Conservation (phyloP, 2,797 vertebrate genomes). For the Echeneis naucrates region DNA sequence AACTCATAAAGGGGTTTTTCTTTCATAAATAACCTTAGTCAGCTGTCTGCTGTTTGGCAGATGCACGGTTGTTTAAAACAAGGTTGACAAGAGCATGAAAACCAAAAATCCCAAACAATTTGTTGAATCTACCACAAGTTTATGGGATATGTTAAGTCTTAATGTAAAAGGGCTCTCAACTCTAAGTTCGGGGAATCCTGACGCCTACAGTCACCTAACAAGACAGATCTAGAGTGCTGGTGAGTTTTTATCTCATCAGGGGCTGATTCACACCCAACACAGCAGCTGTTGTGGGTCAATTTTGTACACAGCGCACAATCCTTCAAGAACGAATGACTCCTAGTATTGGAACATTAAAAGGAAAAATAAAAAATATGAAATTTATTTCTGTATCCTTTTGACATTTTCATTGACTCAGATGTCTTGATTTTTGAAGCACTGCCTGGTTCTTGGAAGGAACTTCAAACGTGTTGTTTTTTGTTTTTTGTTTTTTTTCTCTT, state of each 20-base stretch:
- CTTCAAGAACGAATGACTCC: not conserved
- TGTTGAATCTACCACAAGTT: no score
- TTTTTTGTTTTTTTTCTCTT: conserved; percentile 16
- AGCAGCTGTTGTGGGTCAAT: not conserved
- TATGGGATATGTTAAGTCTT: no score
- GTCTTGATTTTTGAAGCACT: conserved; percentile 57
- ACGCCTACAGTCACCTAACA: not conserved
- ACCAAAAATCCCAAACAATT: no score
- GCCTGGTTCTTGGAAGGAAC: conserved; percentile 63
- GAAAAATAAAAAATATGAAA: not conserved
- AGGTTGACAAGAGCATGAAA: no score
- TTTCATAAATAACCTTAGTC: no score
- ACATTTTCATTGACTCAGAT: conserved; percentile 50
- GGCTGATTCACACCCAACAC: conserved; percentile 26
- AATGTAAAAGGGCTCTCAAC: not conserved
- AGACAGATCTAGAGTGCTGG: not conserved
- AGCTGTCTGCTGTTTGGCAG: no score
- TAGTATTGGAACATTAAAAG: not conserved
- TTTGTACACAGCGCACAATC: not conserved
- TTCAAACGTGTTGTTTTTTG: conserved; percentile 67
- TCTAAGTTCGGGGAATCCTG: not conserved
- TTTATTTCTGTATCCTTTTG: conserved; percentile 29
- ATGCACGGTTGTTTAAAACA: no score
- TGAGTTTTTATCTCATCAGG: not conserved
- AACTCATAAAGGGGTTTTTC: no score